Evolutionary conservation across 2,113 vertebrate species (phyloP).

Genomic region (Myxocyprinus asiaticus): DNA sequence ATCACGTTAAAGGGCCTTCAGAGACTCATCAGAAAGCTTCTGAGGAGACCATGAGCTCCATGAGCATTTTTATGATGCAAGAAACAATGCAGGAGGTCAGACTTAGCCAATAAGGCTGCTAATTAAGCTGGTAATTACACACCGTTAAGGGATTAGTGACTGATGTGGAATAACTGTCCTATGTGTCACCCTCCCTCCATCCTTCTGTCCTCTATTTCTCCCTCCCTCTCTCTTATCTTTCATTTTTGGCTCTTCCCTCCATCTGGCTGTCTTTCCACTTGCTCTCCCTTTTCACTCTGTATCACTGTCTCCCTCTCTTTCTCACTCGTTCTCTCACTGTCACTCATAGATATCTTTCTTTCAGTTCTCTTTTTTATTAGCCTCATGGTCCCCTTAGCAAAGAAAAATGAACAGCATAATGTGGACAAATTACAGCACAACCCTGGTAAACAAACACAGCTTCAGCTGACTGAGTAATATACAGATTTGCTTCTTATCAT

Average conservation of each 20-base stretch:
- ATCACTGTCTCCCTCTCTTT: neutral
- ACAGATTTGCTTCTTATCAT: conserved; percentile 36
- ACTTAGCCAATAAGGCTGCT: no score
- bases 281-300: neutral
- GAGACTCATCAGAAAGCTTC: no score
- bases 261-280: neutral
- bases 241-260: neutral
- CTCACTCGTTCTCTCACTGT: neutral
- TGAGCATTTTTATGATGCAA: no score
- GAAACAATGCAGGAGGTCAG: no score
- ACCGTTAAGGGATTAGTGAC: no score
- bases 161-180: no score
- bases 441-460: conserved; percentile 53
- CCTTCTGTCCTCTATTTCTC: conserved; percentile 4
- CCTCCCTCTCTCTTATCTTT: neutral
- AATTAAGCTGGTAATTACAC: no score
- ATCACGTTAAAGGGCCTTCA: no score
- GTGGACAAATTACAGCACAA: conserved; percentile 60
- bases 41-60: no score
- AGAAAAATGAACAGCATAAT: conserved; percentile 63
- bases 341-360: conserved; percentile 1
- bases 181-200: no score
- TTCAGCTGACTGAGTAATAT: conserved; percentile 30
- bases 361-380: conserved; percentile 32
- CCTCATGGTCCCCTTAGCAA: conserved; percentile 31